Conservation (phyloP, 2,797 vertebrate species). For the Telmatherina bonti region DNA sequence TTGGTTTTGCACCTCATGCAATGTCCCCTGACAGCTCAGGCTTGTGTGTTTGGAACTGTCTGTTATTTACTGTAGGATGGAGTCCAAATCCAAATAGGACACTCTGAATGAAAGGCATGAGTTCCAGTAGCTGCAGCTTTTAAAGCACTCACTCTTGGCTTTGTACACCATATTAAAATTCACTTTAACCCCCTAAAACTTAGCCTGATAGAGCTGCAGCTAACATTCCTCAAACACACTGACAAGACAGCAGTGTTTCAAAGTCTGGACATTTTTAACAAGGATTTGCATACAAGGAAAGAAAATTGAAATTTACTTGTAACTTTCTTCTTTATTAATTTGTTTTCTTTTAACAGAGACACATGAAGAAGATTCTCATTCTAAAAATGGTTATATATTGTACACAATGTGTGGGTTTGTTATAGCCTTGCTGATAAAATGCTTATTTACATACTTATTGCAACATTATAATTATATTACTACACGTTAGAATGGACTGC, state of each 20-base stretch:
- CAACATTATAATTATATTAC: background rate
- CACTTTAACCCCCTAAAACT: conserved; percentile 31
- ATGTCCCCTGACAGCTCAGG: background rate
- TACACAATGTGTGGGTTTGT: too few relatives aligned
- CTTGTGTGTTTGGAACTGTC: conserved; percentile 25
- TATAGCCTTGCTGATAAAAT: too few relatives aligned
- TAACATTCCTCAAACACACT: background rate
- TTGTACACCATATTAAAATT: conserved; percentile 41
- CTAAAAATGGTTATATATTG: too few relatives aligned
- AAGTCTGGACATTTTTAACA: background rate
- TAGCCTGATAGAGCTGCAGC: conserved; percentile 5
- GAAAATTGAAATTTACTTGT: too few relatives aligned
- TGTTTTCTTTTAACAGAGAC: too few relatives aligned
- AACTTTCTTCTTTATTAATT: too few relatives aligned
- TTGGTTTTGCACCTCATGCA: conserved; percentile 1
- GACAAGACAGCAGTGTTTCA: background rate
- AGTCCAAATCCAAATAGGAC: conserved; percentile 39
- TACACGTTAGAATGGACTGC: background rate
- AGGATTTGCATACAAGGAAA: background rate
- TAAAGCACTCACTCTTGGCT: conserved; percentile 26
- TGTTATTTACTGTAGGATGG: conserved; percentile 27
- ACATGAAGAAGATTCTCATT: too few relatives aligned
- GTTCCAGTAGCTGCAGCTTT: conserved; percentile 12
- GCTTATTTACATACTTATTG: too few relatives aligned
- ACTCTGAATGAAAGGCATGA: conserved; percentile 26